A percentile compares a stretch with the other conserved stretches of the same genome.
Evolutionary conservation across 2,797 vertebrate genomes (phyloP).

Genomic region (Eidolon dupreanum): DNA sequence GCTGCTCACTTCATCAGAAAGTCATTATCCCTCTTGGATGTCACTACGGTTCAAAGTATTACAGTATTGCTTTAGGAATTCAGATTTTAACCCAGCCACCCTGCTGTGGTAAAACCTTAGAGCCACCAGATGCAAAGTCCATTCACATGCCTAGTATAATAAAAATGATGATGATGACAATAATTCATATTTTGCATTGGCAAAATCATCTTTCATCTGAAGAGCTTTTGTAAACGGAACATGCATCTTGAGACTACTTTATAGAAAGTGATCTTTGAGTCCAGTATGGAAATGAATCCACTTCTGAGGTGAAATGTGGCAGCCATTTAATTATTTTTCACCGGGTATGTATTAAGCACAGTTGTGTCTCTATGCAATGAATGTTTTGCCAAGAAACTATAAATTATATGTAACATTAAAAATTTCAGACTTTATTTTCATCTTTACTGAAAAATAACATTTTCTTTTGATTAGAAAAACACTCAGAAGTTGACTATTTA

Average conservation of each 20-base stretch:
- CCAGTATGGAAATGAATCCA: slow-evolving; percentile 73
- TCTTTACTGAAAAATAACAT: slow-evolving; percentile 41
- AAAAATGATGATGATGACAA: slow-evolving; percentile 75
- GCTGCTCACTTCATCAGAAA: slow-evolving; percentile 81
- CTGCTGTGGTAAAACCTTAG: slow-evolving; percentile 78
- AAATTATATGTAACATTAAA: slow-evolving; percentile 33
- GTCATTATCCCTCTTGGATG: slow-evolving; percentile 79
- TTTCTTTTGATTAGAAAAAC: slow-evolving; percentile 19
- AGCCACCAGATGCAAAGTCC: slow-evolving; percentile 76
- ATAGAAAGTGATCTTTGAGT: slow-evolving; percentile 77
- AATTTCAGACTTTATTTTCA: slow-evolving; percentile 50
- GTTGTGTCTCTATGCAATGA: background rate
- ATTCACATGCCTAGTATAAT: slow-evolving; percentile 70
- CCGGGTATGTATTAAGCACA: background rate
- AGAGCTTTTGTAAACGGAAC: slow-evolving; percentile 72
- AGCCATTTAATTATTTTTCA: slow-evolving; percentile 73
- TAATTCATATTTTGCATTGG: slow-evolving; percentile 78
- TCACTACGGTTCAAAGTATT: slow-evolving; percentile 77
- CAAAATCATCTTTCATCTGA: slow-evolving; percentile 72
- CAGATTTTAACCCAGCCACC: slow-evolving; percentile 79
- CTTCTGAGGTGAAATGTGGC: slow-evolving; percentile 73
- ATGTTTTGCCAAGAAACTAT: slow-evolving; percentile 32
- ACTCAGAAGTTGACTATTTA: slow-evolving; percentile 11
- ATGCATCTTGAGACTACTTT: slow-evolving; percentile 70
- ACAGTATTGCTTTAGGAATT: slow-evolving; percentile 81